These are phyloP conservation scores for Amblyteles armatorius DNA, from an alignment of 2,888 invertebrate genomes.

Conservation along the genomic window DNA sequence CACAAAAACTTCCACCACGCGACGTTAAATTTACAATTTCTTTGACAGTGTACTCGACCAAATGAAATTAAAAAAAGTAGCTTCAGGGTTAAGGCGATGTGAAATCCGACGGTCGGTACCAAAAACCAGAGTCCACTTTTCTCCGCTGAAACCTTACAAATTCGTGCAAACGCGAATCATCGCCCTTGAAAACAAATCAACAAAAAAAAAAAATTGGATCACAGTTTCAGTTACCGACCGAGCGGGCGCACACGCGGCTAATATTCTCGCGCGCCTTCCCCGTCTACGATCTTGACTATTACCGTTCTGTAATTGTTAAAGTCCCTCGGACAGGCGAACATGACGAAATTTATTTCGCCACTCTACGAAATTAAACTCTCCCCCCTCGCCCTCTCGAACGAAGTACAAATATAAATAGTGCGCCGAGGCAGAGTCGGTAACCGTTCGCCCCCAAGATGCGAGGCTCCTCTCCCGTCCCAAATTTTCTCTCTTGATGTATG, in stretches of 20 bases:
- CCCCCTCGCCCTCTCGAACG: background rate
- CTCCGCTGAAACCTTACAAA: too few species aligned
- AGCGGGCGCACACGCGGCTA: too few species aligned
- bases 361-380: background rate
- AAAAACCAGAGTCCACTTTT: too few species aligned
- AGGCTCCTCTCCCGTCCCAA: conserved; percentile 69
- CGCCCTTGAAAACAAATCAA: background rate
- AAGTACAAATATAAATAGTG: conserved; percentile 9
- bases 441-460: conserved; percentile 8
- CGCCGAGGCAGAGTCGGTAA: background rate
- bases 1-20: too few species aligned
- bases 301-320: conserved; percentile 79
- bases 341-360: conserved; percentile 58
- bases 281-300: conserved; percentile 34
- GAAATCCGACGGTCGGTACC: too few species aligned
- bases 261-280: too few species aligned
- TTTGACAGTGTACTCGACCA: too few species aligned
- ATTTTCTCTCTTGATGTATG: conserved; percentile 75
- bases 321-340: conserved; percentile 78
- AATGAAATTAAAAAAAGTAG: too few species aligned
- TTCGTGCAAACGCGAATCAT: background rate
- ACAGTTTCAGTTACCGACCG: background rate
- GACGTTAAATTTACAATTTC: too few species aligned
- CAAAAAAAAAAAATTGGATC: background rate
- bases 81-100: too few species aligned